These are phyloP conservation scores for Rhagoletis pomonella DNA, from an alignment of 1,140 invertebrate species.

Conservation along the genomic window DNA sequence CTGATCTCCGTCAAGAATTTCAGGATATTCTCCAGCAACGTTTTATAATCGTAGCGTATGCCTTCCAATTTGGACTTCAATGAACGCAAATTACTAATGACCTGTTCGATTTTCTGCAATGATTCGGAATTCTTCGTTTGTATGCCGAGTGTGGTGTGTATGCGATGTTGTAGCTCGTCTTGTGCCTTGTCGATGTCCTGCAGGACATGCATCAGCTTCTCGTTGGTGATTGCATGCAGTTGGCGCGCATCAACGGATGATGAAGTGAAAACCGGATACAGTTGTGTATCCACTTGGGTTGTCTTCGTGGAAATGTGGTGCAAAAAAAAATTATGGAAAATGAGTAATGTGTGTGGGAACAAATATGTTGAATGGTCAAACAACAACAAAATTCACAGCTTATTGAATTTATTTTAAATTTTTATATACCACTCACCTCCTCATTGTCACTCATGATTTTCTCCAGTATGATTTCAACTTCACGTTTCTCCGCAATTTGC, in stretches of 20 bases:
- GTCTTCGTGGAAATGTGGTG: conserved; percentile 76
- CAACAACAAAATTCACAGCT: too few species aligned
- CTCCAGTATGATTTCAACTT: conserved; percentile 81
- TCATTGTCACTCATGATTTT: conserved; percentile 84
- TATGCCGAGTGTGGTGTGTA: conserved; percentile 77
- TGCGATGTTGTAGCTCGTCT: conserved; percentile 82
- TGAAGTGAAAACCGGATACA: conserved; percentile 86
- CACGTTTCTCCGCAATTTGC: conserved; percentile 79
- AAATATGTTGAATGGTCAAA: too few species aligned
- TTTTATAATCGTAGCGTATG: conserved; percentile 84
- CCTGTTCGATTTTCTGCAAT: conserved; percentile 80
- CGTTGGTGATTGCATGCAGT: conserved; percentile 75
- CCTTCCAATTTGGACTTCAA: conserved; percentile 78
- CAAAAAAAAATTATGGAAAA: neutral
- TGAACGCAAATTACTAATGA: conserved; percentile 71
- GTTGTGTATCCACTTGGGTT: conserved; percentile 82
- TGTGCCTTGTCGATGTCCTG: conserved; percentile 83
- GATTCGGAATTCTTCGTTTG: conserved; percentile 78
- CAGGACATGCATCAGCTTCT: conserved; percentile 78
- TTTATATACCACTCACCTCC: conserved; percentile 76
- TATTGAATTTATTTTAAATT: too few species aligned
- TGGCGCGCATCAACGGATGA: conserved; percentile 78
- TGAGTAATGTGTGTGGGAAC: neutral
- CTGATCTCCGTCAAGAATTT: conserved; percentile 69
- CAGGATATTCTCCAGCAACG: conserved; percentile 81